Conservation (phyloP, 2,888 invertebrate genomes). For the Xanthorhoe designata region DNA sequence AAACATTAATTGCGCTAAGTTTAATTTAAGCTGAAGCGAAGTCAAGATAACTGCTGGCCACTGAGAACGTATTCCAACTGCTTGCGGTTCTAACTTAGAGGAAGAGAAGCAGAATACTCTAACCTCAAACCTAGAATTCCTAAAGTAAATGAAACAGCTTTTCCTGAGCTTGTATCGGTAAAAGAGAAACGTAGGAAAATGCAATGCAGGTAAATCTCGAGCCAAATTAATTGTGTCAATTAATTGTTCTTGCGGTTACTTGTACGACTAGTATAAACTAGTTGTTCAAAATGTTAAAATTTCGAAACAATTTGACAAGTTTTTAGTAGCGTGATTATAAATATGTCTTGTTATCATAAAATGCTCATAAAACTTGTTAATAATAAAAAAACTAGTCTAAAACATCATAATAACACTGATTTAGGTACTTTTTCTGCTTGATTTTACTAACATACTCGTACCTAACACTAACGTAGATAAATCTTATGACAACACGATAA, state of each 20-base stretch:
- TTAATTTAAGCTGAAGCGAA: constrained; percentile 32
- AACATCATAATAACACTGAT: no score
- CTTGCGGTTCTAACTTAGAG: constrained; percentile 29
- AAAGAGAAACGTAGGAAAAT: not conserved
- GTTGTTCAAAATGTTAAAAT: not conserved
- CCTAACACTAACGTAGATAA: no score
- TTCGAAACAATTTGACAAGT: not conserved
- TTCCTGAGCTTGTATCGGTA: not conserved
- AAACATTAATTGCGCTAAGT: constrained; percentile 30
- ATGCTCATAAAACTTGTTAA: no score
- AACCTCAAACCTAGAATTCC: constrained; percentile 10
- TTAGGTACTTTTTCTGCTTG: no score
- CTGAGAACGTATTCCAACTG: constrained; percentile 31
- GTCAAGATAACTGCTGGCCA: constrained; percentile 28
- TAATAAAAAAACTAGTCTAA: no score
- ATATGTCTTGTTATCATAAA: no score
- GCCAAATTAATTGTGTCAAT: not conserved
- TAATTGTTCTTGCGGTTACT: not conserved
- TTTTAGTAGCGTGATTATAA: no score
- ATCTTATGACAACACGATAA: no score
- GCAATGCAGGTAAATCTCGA: not conserved
- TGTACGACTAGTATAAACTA: not conserved
- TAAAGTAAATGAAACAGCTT: constrained; percentile 10
- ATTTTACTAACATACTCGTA: no score
- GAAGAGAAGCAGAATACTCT: constrained; percentile 7